These are phyloP conservation scores for Sprattus sprattus DNA, from an alignment of 2,113 vertebrate genomes.

Conservation along the genomic window DNA sequence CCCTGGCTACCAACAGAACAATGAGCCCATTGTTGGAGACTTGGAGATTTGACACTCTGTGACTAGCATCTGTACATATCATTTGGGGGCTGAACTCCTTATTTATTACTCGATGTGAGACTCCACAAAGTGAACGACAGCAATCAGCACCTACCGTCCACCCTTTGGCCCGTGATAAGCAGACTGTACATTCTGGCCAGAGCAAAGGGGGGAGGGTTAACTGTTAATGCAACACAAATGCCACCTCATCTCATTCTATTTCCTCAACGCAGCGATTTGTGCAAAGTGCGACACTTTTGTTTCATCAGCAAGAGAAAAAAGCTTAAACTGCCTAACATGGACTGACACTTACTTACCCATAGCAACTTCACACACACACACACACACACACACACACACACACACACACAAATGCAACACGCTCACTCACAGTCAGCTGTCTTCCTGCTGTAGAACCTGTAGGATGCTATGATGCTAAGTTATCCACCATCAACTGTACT, in stretches of 20 bases:
- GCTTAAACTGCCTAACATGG: slow-evolving; percentile 18
- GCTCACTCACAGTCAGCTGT: not conserved
- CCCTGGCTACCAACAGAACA: not conserved
- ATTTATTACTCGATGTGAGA: slow-evolving; percentile 71
- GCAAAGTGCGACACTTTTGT: not conserved
- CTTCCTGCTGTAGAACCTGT: not conserved
- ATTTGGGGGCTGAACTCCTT: slow-evolving; percentile 59
- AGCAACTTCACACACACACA: slow-evolving; percentile 28
- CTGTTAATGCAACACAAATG: not conserved
- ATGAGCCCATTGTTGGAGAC: not conserved
- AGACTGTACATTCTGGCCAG: not conserved
- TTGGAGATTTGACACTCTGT: slow-evolving; percentile 18
- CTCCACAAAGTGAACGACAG: slow-evolving; percentile 32
- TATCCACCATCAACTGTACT: not conserved
- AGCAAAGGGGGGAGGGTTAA: not conserved
- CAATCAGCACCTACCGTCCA: slow-evolving; percentile 31
- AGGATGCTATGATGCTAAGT: not conserved
- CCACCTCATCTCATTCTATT: not conserved
- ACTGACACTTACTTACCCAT: not conserved
- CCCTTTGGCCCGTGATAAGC: slow-evolving; percentile 34
- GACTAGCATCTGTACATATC: slow-evolving; percentile 66
- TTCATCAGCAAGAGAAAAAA: slow-evolving; percentile 6
- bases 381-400: slow-evolving; percentile 27
- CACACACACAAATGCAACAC: not conserved
- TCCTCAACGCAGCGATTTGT: not conserved